These are phyloP conservation scores for Equus quagga DNA, from an alignment of 2,113 vertebrate species.

Conservation along the genomic window DNA sequence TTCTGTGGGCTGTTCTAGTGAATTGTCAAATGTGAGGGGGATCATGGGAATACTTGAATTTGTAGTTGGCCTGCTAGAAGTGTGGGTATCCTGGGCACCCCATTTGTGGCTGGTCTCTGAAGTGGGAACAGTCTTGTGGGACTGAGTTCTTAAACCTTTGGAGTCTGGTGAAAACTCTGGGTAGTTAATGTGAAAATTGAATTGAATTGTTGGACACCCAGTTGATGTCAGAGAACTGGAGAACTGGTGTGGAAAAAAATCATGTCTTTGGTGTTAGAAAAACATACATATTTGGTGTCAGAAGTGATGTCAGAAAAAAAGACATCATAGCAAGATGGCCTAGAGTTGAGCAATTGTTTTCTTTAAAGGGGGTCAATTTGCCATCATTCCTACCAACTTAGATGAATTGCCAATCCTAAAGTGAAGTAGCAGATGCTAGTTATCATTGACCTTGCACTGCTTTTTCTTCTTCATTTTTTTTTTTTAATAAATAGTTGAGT, in stretches of 20 bases:
- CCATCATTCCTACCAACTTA: background rate
- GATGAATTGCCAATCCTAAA: background rate
- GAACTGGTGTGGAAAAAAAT: background rate
- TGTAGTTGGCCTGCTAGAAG: background rate
- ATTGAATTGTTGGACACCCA: background rate
- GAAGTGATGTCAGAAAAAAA: background rate
- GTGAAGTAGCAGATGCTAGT: background rate
- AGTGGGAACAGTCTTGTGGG: background rate
- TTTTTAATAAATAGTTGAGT: background rate
- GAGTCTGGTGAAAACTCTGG: background rate
- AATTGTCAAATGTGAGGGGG: background rate
- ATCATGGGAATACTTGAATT: background rate
- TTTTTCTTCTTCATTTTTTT: background rate
- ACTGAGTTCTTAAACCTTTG: background rate
- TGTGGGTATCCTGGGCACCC: accelerated
- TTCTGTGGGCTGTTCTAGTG: background rate
- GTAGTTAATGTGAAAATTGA: background rate
- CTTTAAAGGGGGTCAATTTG: background rate
- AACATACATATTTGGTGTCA: background rate
- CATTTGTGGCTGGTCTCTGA: background rate
- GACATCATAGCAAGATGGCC: background rate
- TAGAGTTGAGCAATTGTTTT: background rate
- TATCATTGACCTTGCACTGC: background rate
- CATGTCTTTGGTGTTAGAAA: background rate
- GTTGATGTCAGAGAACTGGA: background rate